Conservation (phyloP, 2,797 vertebrate species). For the Peromyscus aztecus region DNA sequence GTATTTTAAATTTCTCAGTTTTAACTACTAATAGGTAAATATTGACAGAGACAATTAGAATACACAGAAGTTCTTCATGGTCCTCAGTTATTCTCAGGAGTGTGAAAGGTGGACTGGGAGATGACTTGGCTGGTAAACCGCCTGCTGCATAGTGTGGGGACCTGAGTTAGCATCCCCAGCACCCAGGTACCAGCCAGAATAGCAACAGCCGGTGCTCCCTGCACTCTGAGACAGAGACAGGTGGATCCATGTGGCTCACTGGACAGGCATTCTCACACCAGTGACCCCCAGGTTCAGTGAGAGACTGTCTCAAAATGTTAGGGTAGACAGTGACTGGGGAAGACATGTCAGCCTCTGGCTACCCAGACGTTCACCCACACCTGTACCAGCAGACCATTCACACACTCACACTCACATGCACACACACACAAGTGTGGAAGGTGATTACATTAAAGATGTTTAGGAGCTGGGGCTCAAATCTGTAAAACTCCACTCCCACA, state of each 20-base stretch:
- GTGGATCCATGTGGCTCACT: background rate
- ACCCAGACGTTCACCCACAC: background rate
- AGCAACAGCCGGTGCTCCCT: background rate
- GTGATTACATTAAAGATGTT: background rate
- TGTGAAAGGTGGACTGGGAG: background rate
- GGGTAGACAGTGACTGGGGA: background rate
- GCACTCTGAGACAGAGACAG: no score
- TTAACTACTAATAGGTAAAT: conserved; percentile 32
- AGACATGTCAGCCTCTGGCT: background rate
- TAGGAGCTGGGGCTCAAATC: background rate
- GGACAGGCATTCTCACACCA: no score
- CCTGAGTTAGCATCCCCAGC: background rate
- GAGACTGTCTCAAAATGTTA: background rate
- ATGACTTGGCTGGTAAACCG: background rate
- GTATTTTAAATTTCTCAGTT: background rate
- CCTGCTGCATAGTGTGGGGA: background rate
- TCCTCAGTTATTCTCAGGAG: background rate
- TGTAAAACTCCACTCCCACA: background rate
- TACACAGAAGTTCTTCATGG: background rate
- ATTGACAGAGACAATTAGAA: background rate
- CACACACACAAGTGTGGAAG: background rate
- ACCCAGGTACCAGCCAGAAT: background rate
- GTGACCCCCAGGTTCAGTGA: background rate
- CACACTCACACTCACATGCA: no score
- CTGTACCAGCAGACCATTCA: background rate